These are phyloP conservation scores for Rafetus swinhoei DNA, from an alignment of 2,113 vertebrate genomes.

Conservation along the genomic window DNA sequence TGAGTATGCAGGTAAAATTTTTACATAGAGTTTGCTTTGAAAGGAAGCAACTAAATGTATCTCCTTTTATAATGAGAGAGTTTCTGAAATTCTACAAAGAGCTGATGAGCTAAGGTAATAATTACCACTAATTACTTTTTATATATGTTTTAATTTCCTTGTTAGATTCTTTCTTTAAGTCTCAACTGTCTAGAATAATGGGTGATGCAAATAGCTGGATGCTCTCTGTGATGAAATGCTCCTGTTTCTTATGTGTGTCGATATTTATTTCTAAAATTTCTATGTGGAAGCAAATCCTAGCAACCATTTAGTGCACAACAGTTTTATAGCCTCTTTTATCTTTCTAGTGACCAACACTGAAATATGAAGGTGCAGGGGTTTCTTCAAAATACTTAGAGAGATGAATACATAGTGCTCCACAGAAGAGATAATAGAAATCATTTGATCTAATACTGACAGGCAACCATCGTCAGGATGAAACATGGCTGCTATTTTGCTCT, in stretches of 20 bases:
- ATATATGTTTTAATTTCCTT: too few species aligned
- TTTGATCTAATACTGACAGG: neutral
- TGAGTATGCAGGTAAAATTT: too few species aligned
- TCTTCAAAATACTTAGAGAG: neutral
- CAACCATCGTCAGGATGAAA: neutral
- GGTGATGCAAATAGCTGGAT: neutral
- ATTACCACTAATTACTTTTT: too few species aligned
- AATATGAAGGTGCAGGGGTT: neutral
- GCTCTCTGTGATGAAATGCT: neutral
- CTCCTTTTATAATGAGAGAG: too few species aligned
- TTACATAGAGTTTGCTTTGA: too few species aligned
- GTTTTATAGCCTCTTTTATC: neutral
- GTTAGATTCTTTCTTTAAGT: too few species aligned
- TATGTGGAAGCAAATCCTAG: neutral
- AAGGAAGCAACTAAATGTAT: too few species aligned
- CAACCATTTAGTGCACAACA: accelerated
- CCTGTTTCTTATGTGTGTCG: accelerated
- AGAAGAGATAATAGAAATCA: neutral
- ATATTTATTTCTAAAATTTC: accelerated
- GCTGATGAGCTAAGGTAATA: too few species aligned
- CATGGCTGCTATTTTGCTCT: accelerated
- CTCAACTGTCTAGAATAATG: neutral
- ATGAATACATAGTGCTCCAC: neutral
- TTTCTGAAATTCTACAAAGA: too few species aligned
- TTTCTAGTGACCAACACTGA: neutral